Base-by-base conservation (phyloP, 1,140 invertebrate species). In the Drosophila kanapiae region DNA sequence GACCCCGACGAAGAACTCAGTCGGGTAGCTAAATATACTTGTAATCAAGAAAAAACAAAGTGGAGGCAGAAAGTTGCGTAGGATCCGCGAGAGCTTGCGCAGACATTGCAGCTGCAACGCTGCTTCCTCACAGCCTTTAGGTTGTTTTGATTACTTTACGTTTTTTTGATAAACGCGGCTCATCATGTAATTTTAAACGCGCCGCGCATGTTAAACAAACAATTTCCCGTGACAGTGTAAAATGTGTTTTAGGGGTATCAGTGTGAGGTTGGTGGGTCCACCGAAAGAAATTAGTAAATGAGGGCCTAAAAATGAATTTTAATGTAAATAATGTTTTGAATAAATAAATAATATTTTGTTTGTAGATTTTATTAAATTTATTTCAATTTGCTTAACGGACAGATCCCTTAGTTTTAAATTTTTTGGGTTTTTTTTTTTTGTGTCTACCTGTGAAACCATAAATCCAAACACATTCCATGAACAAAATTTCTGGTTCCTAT, bases 101-200 rank as follows among this genome's bases (percentile, higher is more conserved):
- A 71, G 69, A 72, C 69, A 71, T 71, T 60, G 54, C 68, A 60
- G 65, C 35, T 43, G 47, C 51, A 69, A 18, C 42, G 16, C 38
- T 48, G 43, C 8, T 56, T 14, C 60, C 58, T 37, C 63, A 16
- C 59, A 70, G 53, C 64, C 69, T 48, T 69, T 54, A 29, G 42
- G 31, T 49, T 68, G 43, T 48, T 61, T 68, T 56, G 38, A 54
- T 60, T 83, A 59, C 35, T 71, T 65, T 59, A 53, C 67, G 65
- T 60, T 68, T 81, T 80, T 90, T 85, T 90, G 75, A 90, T 90
- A 85, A 90, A 90, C 81, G 78, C 75, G 49, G 85, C 85, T 91
- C 85, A 90, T 90, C 85, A 82, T 90, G 85, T 90, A 90, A 85
- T 90, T 91, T 90, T 85, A 90, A 90, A 82, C 86, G 82, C 86